Conservation (phyloP, 1,140 invertebrate genomes). For the Drosophila equinoxialis region DNA sequence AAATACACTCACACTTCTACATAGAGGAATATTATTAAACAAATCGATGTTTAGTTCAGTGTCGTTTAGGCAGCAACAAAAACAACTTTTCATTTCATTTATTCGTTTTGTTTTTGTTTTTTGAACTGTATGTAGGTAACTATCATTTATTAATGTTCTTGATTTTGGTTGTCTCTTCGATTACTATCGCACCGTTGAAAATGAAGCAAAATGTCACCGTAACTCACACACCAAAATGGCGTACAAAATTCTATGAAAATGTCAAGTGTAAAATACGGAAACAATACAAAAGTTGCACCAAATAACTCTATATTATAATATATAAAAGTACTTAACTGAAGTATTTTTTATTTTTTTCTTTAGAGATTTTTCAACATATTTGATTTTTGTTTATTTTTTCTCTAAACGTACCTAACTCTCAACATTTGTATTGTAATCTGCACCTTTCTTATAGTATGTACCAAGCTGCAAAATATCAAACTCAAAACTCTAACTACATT, state of each 20-base stretch:
- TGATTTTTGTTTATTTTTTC: constrained; percentile 29
- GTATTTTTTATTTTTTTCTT: constrained; percentile 40
- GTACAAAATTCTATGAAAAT: constrained; percentile 39
- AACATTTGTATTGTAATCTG: constrained; percentile 72
- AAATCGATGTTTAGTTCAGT: constrained; percentile 75
- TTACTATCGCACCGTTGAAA: constrained; percentile 55
- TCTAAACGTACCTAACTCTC: constrained; percentile 35
- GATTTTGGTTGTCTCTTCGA: constrained; percentile 14
- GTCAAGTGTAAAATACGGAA: constrained; percentile 52
- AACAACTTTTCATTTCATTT: constrained; percentile 39
- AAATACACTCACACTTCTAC: constrained; percentile 24
- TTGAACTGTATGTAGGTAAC: constrained; percentile 40
- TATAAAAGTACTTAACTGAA: constrained; percentile 44
- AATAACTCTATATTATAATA: constrained; percentile 35
- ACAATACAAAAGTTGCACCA: constrained; percentile 47
- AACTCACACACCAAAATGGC: constrained; percentile 64
- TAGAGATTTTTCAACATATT: constrained; percentile 41
- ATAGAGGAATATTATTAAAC: constrained; percentile 28
- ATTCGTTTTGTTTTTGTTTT: constrained; percentile 11
- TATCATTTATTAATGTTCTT: constrained; percentile 25
- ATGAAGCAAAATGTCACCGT: constrained; percentile 62
- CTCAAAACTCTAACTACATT: constrained; percentile 52
- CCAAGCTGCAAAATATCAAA: constrained; percentile 62
- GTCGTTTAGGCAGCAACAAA: constrained; percentile 42
- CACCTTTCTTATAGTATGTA: constrained; percentile 75